Percentiles rank a stretch among this genome's conserved stretches.
Conservation (phyloP, 2,888 invertebrate genomes). For the Gastrophysa polygoni region DNA sequence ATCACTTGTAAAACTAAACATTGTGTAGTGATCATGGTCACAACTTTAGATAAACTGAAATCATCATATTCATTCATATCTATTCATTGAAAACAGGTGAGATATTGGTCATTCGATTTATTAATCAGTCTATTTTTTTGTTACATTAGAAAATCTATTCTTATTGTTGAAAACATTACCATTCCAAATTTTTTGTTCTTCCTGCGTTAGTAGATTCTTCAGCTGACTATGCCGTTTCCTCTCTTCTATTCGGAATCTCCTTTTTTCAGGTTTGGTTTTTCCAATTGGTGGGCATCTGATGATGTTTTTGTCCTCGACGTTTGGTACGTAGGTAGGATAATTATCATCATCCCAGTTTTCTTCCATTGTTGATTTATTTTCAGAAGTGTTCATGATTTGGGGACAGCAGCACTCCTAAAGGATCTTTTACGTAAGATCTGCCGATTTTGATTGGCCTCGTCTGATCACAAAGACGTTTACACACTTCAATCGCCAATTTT, state of each 20-base stretch:
- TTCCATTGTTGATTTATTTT: not conserved
- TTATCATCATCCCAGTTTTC: not conserved
- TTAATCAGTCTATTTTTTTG: not conserved
- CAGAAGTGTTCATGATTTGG: not conserved
- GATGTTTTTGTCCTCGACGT: not conserved
- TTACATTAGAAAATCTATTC: not conserved
- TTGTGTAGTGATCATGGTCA: not conserved
- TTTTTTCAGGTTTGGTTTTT: not conserved
- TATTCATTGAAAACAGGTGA: not conserved
- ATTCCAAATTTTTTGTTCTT: not conserved
- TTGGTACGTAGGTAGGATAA: not conserved
- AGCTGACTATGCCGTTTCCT: not conserved
- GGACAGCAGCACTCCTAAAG: not conserved
- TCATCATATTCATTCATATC: not conserved
- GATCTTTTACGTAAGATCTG: not conserved
- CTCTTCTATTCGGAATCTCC: not conserved
- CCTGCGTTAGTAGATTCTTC: not conserved
- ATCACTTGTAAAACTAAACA: not conserved
- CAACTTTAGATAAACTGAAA: not conserved
- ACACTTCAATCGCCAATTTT: not conserved
- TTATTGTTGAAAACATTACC: not conserved
- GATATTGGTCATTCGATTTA: not conserved
- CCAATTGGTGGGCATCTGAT: not conserved
- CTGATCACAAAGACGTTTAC: not conserved
- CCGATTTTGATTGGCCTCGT: not conserved